Evolutionary conservation across 2,113 vertebrate species (phyloP).

Genomic region (Hippoglossus stenolepis): DNA sequence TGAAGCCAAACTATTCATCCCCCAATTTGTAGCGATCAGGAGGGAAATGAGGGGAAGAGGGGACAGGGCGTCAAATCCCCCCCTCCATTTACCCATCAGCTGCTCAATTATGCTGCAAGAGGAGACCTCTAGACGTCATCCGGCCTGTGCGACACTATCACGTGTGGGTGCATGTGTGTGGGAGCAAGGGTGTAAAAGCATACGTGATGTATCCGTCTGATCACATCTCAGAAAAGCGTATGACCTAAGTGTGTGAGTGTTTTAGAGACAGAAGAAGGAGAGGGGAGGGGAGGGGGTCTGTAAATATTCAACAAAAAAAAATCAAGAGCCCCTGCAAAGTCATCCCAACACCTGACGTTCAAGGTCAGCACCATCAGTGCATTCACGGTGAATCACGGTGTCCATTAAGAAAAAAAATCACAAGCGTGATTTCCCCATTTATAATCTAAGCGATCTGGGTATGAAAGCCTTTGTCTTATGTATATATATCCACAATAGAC

Average conservation of each 20-base stretch:
- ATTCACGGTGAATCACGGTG: constrained; percentile 3
- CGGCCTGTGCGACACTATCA: background rate
- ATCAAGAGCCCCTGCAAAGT: constrained; percentile 57
- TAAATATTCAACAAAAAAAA: constrained; percentile 72
- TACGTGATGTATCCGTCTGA: background rate
- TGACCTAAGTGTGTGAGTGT: constrained; percentile 17
- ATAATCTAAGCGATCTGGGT: background rate
- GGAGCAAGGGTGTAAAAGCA: background rate
- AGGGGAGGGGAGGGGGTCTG: constrained; percentile 13
- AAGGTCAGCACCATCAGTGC: constrained; percentile 57
- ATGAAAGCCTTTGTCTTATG: background rate
- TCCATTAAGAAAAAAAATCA: background rate
- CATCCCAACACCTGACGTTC: constrained; percentile 44
- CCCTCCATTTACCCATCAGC: constrained; percentile 46
- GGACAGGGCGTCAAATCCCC: constrained; percentile 64
- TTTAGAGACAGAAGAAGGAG: constrained; percentile 23
- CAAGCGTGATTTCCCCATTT: background rate
- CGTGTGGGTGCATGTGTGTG: background rate
- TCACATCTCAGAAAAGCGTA: background rate
- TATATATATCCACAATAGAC: too few relatives aligned
- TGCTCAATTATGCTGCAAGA: constrained; percentile 22
- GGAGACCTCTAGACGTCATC: constrained; percentile 21
- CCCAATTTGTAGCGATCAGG: constrained; percentile 71
- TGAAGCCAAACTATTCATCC: constrained; percentile 68
- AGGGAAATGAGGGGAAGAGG: constrained; percentile 60